Evolutionary conservation across 1,140 invertebrate genomes (phyloP).

Genomic region (Drosophila teissieri): DNA sequence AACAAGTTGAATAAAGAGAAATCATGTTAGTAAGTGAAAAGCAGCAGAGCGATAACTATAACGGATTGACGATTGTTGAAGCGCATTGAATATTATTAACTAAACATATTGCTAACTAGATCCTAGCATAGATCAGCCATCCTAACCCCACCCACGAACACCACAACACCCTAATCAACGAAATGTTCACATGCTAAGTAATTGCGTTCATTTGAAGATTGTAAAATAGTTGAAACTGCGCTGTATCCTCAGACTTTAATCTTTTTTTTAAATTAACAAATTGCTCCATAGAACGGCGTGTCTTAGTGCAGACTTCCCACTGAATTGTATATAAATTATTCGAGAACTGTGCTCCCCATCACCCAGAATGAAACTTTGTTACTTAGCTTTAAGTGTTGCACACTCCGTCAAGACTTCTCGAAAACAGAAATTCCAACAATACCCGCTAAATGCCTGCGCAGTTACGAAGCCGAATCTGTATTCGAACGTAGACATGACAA

Average conservation of each 20-base stretch:
- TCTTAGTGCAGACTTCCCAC: slow-evolving; percentile 48
- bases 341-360: slow-evolving; percentile 18
- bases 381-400: slow-evolving; percentile 81
- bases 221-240: slow-evolving; percentile 59
- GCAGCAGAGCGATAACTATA: slow-evolving; percentile 52
- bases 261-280: not conserved
- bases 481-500: slow-evolving; percentile 11
- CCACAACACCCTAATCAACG: slow-evolving; percentile 25
- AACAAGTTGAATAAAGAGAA: slow-evolving; percentile 74
- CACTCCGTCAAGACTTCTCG: slow-evolving; percentile 69
- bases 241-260: slow-evolving; percentile 17
- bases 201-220: slow-evolving; percentile 51
- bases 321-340: slow-evolving; percentile 49
- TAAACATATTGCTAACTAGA: slow-evolving; percentile 69
- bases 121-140: slow-evolving; percentile 67
- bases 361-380: slow-evolving; percentile 67
- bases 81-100: slow-evolving; percentile 66
- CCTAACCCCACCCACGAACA: slow-evolving; percentile 24
- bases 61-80: slow-evolving; percentile 60
- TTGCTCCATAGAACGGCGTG: slow-evolving; percentile 56
- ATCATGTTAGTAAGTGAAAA: slow-evolving; percentile 74
- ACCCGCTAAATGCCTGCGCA: slow-evolving; percentile 26
- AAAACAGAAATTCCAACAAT: slow-evolving; percentile 45
- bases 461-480: slow-evolving; percentile 13
- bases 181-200: slow-evolving; percentile 16